phyloP scores from a whole-genome alignment of 2,888 invertebrate species.

The Rhagophthalmus giganteus region DNA sequence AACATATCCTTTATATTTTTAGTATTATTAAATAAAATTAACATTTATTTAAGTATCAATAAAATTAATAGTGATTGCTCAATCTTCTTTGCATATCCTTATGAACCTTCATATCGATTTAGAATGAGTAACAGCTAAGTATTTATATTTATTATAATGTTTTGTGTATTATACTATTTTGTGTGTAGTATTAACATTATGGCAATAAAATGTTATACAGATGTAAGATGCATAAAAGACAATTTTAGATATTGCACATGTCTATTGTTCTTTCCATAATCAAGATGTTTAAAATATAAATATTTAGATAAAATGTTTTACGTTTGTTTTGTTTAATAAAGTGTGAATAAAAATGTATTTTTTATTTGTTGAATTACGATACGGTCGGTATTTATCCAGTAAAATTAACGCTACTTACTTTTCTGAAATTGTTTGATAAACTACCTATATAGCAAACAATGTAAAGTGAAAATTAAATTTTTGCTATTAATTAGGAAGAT shows the following conservation, averaged over 20 bases:
- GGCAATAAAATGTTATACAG: constrained; percentile 32
- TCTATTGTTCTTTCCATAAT: constrained; percentile 55
- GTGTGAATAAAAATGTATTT: constrained; percentile 47
- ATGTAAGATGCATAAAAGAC: constrained; percentile 44
- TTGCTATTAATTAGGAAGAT: no score
- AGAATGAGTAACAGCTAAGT: constrained; percentile 48
- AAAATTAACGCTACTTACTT: no score
- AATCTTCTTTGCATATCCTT: constrained; percentile 26
- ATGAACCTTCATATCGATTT: constrained; percentile 18
- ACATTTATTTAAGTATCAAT: no score
- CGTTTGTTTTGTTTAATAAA: constrained; percentile 56
- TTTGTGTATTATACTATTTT: constrained; percentile 43
- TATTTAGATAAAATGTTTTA: constrained; percentile 54
- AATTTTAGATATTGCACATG: constrained; percentile 54
- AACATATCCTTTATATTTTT: constrained; percentile 26
- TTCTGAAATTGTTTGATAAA: no score
- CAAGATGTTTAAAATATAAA: constrained; percentile 53
- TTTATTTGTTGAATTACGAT: background rate
- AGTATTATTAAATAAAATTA: constrained; percentile 4
- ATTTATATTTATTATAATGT: constrained; percentile 46
- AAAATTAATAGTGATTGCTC: constrained; percentile 20
- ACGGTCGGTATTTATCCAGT: no score
- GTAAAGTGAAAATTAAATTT: no score
- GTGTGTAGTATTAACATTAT: constrained; percentile 32
- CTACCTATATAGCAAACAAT: no score